Evolutionary conservation across 2,888 invertebrate species (phyloP), one percentile per base, ranked within the genome.

Genomic region (Bombyx huttoni): DNA sequence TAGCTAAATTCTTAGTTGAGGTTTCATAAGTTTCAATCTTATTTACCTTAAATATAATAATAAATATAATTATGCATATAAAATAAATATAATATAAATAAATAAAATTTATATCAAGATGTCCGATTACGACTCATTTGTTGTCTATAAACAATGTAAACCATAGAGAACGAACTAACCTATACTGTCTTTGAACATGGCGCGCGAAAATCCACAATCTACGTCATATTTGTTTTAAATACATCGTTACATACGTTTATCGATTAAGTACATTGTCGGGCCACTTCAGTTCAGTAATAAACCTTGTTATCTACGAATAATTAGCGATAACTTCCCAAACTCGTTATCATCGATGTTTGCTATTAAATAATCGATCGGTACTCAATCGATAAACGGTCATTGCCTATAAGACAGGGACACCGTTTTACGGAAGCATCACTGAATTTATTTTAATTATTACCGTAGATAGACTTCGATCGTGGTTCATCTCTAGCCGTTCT

Each of bases 311-410:
- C 87, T 77, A 60, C 70, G 71, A 81, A 82, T 88, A 87, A 88
- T 88, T 88, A 88, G 73, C 75, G 86, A 84, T 86, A 84, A 81
- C 77, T 78, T 67, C 77, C 81, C 74, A 77, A 85, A 62, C 79
- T 70, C 71, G 72, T 81, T 88, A 88, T 88, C 87, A 70, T 56
- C 68, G 66, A 67, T 85, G 77, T 87, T 86, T 82, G 84, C 82
- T 83, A 82, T 88, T 87, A 81, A 88, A 87, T 85, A 88, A 87
- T 88, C 87, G 81, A 87, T 87, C 84, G 70, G 63, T 57, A 68
- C 67, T 67, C 64, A 68, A 66, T 71, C 67, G 82, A 87, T 87
- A 83, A 81, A 70, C 77, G 80, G 84, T 84, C 86, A 85, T 78
- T 81, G 81, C 73, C 73, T 78, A 75, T 65, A 59, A 67, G 60